Base-by-base conservation (phyloP, 1,140 invertebrate genomes). In the Macrotrachela quadricornifera region DNA sequence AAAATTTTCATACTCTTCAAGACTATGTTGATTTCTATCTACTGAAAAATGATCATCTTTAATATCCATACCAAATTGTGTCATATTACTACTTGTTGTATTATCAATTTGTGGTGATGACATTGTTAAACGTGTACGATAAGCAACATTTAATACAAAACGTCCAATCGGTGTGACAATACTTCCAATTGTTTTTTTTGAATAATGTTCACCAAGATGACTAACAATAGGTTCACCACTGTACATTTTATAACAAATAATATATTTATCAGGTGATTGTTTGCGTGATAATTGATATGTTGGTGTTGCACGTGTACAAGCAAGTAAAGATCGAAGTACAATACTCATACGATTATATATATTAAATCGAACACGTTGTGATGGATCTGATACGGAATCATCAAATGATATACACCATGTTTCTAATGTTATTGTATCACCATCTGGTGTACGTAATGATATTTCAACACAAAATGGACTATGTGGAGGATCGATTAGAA, bases 281-380 rank as follows among this genome's bases (percentile, higher is more conserved):
- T 79, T 75, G 38, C 84, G 72, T 13, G 85, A 85, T 14, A 92
- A 67, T 70, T 85, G 85, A 65, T 91, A 94, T 16, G 85, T 86
- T 12, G 86, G 86, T 21, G 82, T 84, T 37, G 83, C 79, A 67
- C 87, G 76, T 8, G 85, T 85, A 1, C 88, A 77, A 16, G 81
- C 80, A 41, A 92, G 76, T 14, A 92, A 71, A 0, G 85, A 87
- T 64, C 91, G 91, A 0, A 92, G 69, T 57, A 92, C 74, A 49
- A 84, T 78, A 37, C 83, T 79, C 82, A 92, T 86, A 62, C 83
- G 75, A 62, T 83, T 86, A 62, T 91, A 90, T 9, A 86, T 79
- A 14, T 80, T 79, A 61, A 82, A 82, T 36, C 79, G 79, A 14
- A 83, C 77, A 62, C 78, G 76, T 12, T 80, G 70, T 10, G 76